These are phyloP conservation scores for Lasioglossum pauxillum DNA, from an alignment of 2,888 invertebrate genomes.

Conservation along the genomic window DNA sequence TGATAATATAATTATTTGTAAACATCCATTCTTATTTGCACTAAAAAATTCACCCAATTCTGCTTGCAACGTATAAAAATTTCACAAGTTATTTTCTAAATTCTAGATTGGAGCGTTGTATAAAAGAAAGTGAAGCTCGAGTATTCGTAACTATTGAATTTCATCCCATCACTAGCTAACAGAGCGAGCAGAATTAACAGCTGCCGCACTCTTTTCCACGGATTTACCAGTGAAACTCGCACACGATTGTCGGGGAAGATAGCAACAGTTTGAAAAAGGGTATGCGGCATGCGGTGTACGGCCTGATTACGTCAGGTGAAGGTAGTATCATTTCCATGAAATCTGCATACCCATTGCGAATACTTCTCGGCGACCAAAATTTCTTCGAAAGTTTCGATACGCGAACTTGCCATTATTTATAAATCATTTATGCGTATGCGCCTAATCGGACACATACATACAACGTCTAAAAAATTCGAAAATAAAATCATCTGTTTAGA, in stretches of 20 bases:
- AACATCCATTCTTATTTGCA: no score
- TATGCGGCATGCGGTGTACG: slow-evolving; percentile 8
- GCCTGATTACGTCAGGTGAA: slow-evolving; percentile 65
- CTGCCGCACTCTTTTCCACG: slow-evolving; percentile 6
- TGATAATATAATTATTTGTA: no score
- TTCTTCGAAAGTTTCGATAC: neutral
- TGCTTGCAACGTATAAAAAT: no score
- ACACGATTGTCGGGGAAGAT: slow-evolving; percentile 58
- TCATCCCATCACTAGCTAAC: slow-evolving; percentile 30
- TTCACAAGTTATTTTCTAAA: neutral
- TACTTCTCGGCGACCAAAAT: neutral
- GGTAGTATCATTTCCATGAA: slow-evolving; percentile 62
- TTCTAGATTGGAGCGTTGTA: neutral
- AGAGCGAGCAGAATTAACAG: slow-evolving; percentile 43
- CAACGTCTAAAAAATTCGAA: neutral
- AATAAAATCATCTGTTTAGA: neutral
- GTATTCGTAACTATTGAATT: neutral
- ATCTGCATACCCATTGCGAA: slow-evolving; percentile 62
- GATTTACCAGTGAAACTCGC: slow-evolving; percentile 31
- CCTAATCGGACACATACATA: neutral
- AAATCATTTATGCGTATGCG: neutral
- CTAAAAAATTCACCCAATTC: no score
- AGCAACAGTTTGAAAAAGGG: slow-evolving; percentile 37
- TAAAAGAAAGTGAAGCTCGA: neutral
- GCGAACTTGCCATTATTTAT: neutral